Conservation (phyloP, 2,797 vertebrate species). For the Hydrolagus colliei region DNA sequence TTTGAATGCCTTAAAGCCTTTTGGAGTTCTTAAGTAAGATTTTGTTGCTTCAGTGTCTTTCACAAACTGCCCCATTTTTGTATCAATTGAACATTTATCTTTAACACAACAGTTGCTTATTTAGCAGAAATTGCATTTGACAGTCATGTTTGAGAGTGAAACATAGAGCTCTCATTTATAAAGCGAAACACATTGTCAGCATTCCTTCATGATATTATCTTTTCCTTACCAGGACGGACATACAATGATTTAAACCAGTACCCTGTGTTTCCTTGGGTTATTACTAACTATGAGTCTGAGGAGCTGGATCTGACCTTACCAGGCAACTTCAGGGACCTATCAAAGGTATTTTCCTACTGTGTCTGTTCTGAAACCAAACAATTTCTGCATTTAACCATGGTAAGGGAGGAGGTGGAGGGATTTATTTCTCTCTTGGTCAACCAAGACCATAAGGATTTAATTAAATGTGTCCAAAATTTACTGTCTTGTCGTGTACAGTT, state of each 20-base stretch:
- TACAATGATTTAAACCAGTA: conserved; percentile 97
- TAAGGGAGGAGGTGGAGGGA: conserved; percentile 1
- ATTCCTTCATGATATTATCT: background rate
- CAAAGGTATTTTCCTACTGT: conserved; percentile 66
- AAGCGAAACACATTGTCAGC: background rate
- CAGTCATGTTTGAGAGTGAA: conserved; percentile 26
- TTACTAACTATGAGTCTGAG: conserved; percentile 94
- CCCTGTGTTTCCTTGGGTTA: conserved; percentile 93
- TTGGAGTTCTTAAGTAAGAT: background rate
- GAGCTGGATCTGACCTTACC: conserved; percentile 91
- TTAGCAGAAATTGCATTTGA: conserved; percentile 38
- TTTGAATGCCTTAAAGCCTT: background rate
- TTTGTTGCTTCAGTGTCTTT: background rate
- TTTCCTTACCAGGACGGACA: conserved; percentile 72
- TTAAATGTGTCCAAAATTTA: conserved; percentile 32
- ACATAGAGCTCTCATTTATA: conserved; percentile 33
- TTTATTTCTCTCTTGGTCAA: conserved; percentile 32
- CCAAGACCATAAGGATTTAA: conserved; percentile 38
- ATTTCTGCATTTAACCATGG: conserved; percentile 20
- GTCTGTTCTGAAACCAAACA: background rate
- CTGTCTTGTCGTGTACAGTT: background rate
- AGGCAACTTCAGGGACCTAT: conserved; percentile 95
- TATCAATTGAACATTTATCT: background rate
- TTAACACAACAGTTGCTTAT: conserved; percentile 18
- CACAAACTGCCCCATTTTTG: background rate